Evolutionary conservation across 2,888 invertebrate species (phyloP).

Genomic region (Thyatira batis): DNA sequence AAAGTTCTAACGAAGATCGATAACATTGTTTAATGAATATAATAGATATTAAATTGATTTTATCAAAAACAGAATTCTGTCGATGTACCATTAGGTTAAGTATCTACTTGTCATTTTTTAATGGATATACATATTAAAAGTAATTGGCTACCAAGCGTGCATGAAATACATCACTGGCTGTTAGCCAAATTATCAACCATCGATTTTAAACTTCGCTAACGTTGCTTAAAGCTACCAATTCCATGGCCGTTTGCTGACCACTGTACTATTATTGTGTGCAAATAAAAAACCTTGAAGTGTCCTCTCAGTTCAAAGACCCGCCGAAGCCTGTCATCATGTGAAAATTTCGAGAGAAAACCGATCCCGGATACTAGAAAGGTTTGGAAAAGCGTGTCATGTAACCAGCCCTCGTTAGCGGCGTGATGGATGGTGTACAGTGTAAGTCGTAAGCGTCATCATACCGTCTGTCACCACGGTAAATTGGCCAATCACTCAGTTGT

Average conservation of each 20-base stretch:
- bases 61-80: too few relatives aligned
- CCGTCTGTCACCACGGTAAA: constrained; percentile 36
- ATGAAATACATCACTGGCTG: not conserved
- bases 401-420: constrained; percentile 56
- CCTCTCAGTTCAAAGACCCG: not conserved
- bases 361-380: constrained; percentile 51
- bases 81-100: too few relatives aligned
- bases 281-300: not conserved
- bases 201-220: not conserved
- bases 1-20: too few relatives aligned
- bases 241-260: not conserved
- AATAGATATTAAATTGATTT: not conserved
- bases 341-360: constrained; percentile 44
- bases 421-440: constrained; percentile 48
- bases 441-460: constrained; percentile 29
- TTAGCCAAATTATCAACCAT: not conserved
- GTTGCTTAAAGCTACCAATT: not conserved
- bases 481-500: constrained; percentile 41
- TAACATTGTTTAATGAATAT: not conserved
- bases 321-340: not conserved
- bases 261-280: not conserved
- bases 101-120: not conserved
- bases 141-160: not conserved
- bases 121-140: too few relatives aligned
- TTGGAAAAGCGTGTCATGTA: constrained; percentile 50